These are phyloP conservation scores for Ctenosaura bakeri DNA, from an alignment of 2,797 vertebrate species.

Conservation along the genomic window DNA sequence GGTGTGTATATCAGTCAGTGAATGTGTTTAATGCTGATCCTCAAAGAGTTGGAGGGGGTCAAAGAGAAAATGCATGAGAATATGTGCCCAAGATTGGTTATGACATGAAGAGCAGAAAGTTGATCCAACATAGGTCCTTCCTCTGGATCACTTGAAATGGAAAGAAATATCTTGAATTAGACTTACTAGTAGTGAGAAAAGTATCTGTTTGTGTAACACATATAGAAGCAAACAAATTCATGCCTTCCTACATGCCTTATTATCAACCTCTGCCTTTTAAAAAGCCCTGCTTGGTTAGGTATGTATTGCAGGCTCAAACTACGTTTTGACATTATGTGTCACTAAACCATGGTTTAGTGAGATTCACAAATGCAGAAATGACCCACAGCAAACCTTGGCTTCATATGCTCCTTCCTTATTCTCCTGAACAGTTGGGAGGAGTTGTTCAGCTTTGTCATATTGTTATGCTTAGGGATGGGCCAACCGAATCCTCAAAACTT, in stretches of 20 bases:
- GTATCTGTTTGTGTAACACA: not conserved
- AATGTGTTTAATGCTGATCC: too few relatives aligned
- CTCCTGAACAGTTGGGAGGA: not conserved
- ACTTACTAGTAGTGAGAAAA: not conserved
- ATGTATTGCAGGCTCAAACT: not conserved
- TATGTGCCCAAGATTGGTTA: not conserved
- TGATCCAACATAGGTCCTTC: not conserved
- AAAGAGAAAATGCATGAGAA: not conserved
- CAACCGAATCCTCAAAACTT: too few relatives aligned
- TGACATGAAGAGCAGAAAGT: too few relatives aligned
- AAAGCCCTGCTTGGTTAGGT: not conserved
- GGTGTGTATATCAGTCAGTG: too few relatives aligned
- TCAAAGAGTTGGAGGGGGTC: too few relatives aligned
- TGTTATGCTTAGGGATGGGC: too few relatives aligned
- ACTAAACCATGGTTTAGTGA: not conserved
- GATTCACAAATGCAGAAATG: not conserved
- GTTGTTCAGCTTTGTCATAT: not conserved
- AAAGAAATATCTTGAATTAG: too few relatives aligned
- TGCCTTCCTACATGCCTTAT: not conserved
- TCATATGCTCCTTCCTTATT: not conserved
- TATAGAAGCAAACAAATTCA: not conserved
- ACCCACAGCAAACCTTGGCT: not conserved
- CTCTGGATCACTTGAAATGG: not conserved
- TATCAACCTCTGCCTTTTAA: not conserved
- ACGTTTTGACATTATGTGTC: not conserved